Base-by-base conservation (phyloP, 2,113 vertebrate species). In the Brevimyrus niger region DNA sequence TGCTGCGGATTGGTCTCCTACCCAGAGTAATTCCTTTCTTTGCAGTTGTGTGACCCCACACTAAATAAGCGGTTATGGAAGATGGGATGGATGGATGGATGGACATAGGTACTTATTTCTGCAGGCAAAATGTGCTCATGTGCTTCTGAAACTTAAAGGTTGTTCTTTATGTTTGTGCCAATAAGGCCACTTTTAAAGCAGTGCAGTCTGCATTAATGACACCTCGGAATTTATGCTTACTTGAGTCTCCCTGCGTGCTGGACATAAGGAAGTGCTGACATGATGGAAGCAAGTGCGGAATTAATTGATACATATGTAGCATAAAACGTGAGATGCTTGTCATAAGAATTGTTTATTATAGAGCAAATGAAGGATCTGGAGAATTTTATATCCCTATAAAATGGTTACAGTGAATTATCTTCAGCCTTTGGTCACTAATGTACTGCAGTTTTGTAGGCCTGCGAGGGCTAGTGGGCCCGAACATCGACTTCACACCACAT, bases 361-460 rank as follows among this genome's bases (percentile, higher is more conserved):
- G 93, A 91, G 93, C 94, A 95, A 95, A 96, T 94, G 93, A 94
- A 95, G 90, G 92, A 92, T 91, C 91, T 89, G 92, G 94, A 92
- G 93, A 91, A 93, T 93, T 96, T 95, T 94, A 95, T 94, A 93
- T 93, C 31, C 90, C 93, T 87, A 92, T 96, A 95, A 96, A 96
- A 94, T 90, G 83, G 92, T 94, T 94, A 95, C 92, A 92, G 93
- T 93, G 93, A 94, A 95, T 95, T 94, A 94, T 92, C 91, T 90
- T 93, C 89, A 90, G 91, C 90, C 92, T 92, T 89, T 92, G 88
- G 92, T 91, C 92, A 92, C 93, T 94, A 95, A 96, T 94, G 94
- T 88, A 93, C 90, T 65, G 69, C 31, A 48, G 87, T 91, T 89
- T 82, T 46, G 87, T 50, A 58, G 61, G 69, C 65, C 86, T 48